Base-by-base conservation (phyloP, 2,797 vertebrate genomes). In the Pogoniulus pusillus region DNA sequence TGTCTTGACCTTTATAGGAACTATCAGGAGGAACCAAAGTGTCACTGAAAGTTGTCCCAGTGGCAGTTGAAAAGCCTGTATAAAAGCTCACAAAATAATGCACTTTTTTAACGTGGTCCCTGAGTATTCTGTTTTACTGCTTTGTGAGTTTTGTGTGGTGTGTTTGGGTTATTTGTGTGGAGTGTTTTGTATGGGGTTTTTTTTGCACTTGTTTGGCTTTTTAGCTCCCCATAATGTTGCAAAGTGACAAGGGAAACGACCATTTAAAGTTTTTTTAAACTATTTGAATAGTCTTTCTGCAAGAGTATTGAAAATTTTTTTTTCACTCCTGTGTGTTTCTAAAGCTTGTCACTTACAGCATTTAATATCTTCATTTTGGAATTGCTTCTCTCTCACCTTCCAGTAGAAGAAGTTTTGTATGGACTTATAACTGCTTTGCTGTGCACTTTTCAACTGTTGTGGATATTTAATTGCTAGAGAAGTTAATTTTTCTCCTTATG, bases 401-500 rank as follows among this genome's bases (percentile, higher is more conserved):
- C 10, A 62, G 16, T 59, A 84, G 65, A 30, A 17, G 6, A 62
- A 71, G 12, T 60, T 76, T 88, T 92, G 57, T 14, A 10, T 86
- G 32, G 34, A 18, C 2, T 82, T 84, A 6, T 65, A 88, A 74
- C 27, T 78, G 34, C 32, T 17, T 82, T 59, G n/a, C 54, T 53
- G 16, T 80, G 54, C 22, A 65, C 63, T 90, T 82, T 58, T 85
- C 26, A 80, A 74, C 70, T 88, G 92, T 11, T 58, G 23, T 87
- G 58, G 8, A 23, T 92, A 53, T 77, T 80, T 93, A 92, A 92
- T 93, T 91, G 37, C 58, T 69, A 16, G 55, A 79, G 57, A 84
- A 86, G 68, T 77, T 91, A 86, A 69, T 95, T 92, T 94, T 96
- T 91, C 43, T 93, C 87, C 78, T 71, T 74, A 57, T 57, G 69